Evolutionary conservation across 2,888 invertebrate species (phyloP).

Genomic region (Platycheirus albimanus): DNA sequence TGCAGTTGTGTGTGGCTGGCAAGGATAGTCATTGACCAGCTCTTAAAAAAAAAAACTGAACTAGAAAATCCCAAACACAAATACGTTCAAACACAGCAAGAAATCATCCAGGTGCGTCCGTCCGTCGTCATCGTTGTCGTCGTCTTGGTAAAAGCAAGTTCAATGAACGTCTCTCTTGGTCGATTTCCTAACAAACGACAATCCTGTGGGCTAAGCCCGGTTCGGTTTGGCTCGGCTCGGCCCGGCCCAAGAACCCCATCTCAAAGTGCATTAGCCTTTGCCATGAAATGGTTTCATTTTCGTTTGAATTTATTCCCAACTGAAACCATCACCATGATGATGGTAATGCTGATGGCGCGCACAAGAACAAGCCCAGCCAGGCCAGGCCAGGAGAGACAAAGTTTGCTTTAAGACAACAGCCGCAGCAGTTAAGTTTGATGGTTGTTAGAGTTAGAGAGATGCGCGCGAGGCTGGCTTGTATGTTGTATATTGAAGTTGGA

Average conservation of each 20-base stretch:
- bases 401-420: conserved; percentile 60
- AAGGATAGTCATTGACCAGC: conserved; percentile 70
- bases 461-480: conserved; percentile 46
- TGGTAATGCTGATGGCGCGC: conserved; percentile 20
- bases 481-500: conserved; percentile 38
- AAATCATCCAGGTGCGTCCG: conserved; percentile 63
- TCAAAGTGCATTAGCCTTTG: conserved; percentile 71
- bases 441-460: conserved; percentile 73
- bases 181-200: conserved; percentile 51
- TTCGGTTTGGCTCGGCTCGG: conserved; percentile 27
- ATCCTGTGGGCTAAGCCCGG: conserved; percentile 44
- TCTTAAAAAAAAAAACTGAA: conserved; percentile 53
- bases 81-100: conserved; percentile 10
- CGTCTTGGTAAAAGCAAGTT: conserved; percentile 38
- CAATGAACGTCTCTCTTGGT: conserved; percentile 65
- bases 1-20: conserved; percentile 38
- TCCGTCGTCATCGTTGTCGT: conserved; percentile 4
- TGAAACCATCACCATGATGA: conserved; percentile 20
- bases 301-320: conserved; percentile 76
- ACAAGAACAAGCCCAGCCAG: conserved; percentile 51
- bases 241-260: conserved; percentile 59
- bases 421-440: conserved; percentile 73
- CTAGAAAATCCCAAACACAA: conserved; percentile 65
- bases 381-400: conserved; percentile 11
- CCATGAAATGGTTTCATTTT: conserved; percentile 79